Conservation (phyloP, 2,888 invertebrate genomes). For the Trilocha varians region DNA sequence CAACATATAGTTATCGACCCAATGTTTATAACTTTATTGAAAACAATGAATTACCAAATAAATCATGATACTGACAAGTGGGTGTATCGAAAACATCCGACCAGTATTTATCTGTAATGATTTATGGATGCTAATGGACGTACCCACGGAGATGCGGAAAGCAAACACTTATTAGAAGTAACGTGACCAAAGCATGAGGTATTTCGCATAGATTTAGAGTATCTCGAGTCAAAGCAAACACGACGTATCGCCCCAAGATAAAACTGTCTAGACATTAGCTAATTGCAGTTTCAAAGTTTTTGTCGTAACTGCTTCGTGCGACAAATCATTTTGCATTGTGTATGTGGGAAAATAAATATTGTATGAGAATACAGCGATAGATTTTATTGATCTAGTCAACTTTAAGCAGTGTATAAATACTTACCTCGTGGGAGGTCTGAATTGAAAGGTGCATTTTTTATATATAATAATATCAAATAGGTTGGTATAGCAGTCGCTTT, state of each 20-base stretch:
- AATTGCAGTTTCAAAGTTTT: slow-evolving; percentile 23
- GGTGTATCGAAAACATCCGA: not conserved
- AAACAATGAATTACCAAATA: not conserved
- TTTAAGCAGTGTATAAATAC: too few species aligned
- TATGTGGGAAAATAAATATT: too few species aligned
- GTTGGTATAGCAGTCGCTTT: too few species aligned
- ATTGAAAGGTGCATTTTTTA: too few species aligned
- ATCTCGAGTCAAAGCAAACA: slow-evolving; percentile 16
- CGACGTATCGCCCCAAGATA: slow-evolving; percentile 24
- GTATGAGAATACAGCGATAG: too few species aligned
- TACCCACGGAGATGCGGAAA: not conserved
- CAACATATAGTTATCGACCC: not conserved
- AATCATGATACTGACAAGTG: not conserved
- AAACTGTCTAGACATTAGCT: slow-evolving; percentile 34
- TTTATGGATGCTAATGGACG: not conserved
- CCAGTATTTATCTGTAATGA: not conserved
- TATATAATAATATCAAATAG: too few species aligned
- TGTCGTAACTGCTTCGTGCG: slow-evolving; percentile 12
- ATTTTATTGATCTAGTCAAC: too few species aligned
- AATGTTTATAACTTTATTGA: not conserved
- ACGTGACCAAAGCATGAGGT: not conserved
- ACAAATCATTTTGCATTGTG: too few species aligned
- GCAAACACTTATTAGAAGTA: not conserved
- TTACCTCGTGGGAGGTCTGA: too few species aligned
- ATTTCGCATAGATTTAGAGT: slow-evolving; percentile 3